phyloP scores from a whole-genome alignment of 2,113 vertebrate genomes.

The Clarias gariepinus region DNA sequence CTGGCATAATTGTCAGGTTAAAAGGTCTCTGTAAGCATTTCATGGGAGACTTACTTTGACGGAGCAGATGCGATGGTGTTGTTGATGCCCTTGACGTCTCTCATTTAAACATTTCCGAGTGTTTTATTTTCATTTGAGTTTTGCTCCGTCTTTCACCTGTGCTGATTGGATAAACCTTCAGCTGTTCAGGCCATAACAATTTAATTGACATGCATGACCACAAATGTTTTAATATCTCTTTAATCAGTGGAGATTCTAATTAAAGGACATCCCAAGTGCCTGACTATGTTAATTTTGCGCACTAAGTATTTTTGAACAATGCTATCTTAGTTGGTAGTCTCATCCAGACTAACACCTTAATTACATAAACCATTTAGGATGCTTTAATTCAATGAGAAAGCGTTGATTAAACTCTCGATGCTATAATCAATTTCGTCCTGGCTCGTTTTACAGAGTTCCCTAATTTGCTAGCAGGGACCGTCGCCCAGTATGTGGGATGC shows the following conservation, averaged over 20 bases:
- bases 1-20: not conserved
- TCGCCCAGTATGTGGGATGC: not conserved
- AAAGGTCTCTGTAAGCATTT: not conserved
- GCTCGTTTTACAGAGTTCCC: constrained; percentile 30
- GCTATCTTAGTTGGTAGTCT: constrained; percentile 23
- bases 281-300: not conserved
- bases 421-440: constrained; percentile 39
- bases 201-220: not conserved
- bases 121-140: not conserved
- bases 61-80: not conserved
- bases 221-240: not conserved
- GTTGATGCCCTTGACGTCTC: not conserved
- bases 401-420: constrained; percentile 46
- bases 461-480: constrained; percentile 33
- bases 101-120: not conserved
- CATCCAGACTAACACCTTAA: constrained; percentile 40
- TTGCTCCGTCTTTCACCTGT: not conserved
- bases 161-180: not conserved
- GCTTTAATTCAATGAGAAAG: constrained; percentile 46
- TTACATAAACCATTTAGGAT: constrained; percentile 45
- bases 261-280: not conserved
- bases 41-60: not conserved
- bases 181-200: not conserved
- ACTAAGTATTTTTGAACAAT: constrained; percentile 13
- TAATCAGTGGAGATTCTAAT: not conserved